Conservation (phyloP, 2,797 vertebrate genomes). For the Danio jaintianensis region DNA sequence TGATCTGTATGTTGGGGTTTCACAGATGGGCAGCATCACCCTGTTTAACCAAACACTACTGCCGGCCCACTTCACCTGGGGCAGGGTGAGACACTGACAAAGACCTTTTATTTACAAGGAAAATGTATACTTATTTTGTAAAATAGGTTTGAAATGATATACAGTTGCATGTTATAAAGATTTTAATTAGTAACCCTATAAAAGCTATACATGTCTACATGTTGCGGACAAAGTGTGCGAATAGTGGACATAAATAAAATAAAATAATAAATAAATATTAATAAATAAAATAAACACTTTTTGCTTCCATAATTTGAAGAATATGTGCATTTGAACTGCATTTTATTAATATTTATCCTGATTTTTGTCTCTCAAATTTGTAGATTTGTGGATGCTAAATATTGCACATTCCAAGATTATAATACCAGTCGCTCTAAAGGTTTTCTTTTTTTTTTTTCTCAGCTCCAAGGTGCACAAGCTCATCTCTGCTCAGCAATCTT, state of each 20-base stretch:
- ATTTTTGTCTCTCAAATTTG: no score
- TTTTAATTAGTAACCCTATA: background rate
- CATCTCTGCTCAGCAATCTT: conserved; percentile 74
- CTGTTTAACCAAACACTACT: conserved; percentile 90
- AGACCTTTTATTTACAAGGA: background rate
- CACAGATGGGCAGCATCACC: conserved; percentile 66
- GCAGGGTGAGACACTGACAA: conserved; percentile 70
- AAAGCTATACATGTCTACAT: background rate
- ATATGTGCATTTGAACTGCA: no score
- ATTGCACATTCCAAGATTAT: no score
- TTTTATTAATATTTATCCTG: no score
- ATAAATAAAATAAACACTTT: no score
- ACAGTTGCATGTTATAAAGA: background rate
- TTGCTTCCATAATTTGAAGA: no score
- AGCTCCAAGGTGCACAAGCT: conserved; percentile 83
- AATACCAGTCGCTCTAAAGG: background rate
- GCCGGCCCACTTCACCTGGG: conserved; percentile 86
- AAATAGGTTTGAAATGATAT: background rate
- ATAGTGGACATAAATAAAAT: no score
- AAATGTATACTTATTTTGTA: background rate
- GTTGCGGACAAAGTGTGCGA: no score
- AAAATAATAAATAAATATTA: no score
- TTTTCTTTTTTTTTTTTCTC: conserved; percentile 44
- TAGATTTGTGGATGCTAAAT: no score
- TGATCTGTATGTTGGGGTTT: conserved; percentile 84